Evolutionary conservation across 2,888 invertebrate genomes (phyloP).

Genomic region (Tuberolachnus salignus): DNA sequence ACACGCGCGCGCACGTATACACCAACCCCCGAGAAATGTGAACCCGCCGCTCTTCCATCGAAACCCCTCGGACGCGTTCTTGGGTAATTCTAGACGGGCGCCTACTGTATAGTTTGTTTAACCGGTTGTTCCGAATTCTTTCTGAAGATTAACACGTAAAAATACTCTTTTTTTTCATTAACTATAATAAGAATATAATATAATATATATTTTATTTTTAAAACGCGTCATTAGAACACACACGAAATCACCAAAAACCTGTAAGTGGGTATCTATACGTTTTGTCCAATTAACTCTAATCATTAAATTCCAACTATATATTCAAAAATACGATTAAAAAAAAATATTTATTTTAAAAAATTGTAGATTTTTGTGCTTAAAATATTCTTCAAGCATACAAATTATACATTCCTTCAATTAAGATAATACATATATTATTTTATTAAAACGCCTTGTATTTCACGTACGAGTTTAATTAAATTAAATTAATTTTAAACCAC

Average conservation of each 20-base stretch:
- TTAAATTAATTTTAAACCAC: no score
- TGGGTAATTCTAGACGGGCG: slow-evolving; percentile 50
- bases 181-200: slow-evolving; percentile 4
- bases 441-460: no score
- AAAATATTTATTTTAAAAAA: not conserved
- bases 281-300: slow-evolving; percentile 2
- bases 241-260: not conserved
- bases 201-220: not conserved
- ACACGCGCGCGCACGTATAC: not conserved
- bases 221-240: not conserved
- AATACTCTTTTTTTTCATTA: slow-evolving; percentile 22
- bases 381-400: no score
- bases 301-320: not conserved
- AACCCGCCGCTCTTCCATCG: slow-evolving; percentile 32
- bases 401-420: no score
- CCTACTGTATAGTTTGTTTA: slow-evolving; percentile 50
- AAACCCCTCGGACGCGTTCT: slow-evolving; percentile 49
- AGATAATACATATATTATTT: no score
- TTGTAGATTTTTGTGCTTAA: no score
- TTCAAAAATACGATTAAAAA: not conserved
- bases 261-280: not conserved
- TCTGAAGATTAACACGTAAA: slow-evolving; percentile 16
- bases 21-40: slow-evolving; percentile 26
- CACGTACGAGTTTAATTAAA: no score
- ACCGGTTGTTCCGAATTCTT: slow-evolving; percentile 48